Base-by-base conservation (phyloP, 2,113 vertebrate species). In the Orthochromis malagaraziensis region DNA sequence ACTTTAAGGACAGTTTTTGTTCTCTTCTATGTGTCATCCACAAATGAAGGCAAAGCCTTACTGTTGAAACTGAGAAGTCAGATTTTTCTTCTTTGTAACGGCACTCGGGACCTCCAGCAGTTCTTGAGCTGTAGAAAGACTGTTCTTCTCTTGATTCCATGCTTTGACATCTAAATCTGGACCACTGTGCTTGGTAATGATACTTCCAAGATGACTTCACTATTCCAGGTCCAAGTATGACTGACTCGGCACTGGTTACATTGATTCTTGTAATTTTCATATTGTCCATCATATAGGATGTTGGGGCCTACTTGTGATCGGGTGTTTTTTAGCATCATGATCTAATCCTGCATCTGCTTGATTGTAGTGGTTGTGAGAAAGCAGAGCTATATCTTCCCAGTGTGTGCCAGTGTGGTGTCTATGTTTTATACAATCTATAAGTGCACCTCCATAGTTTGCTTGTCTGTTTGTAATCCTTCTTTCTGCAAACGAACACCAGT, bases 251-350 rank as follows among this genome's bases (percentile, higher is more conserved):
- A 40, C 7, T 68, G 65, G n/a, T 70, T 70, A 6, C 38, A 42
- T 16, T 70, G 38, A 42, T 16, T 70, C n/a, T 70, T 24, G 0
- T 70, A 5, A 5, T 16, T 24, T 0, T 70, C 3, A 0, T 6
- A 9, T 70, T 2, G 12, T 42, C 38, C 12, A 9, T 70, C 29
- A 63, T 19, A 33, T 19, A 1, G 57, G 1, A 70, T 70, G 7
- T 24, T 70, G 35, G n/a, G 65, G 7, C 35, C 65, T 24, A 70
- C 65, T 42, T 24, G 65, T 70, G n/a, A 24, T 24, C n/a, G 2
- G 7, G 65, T 70, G 35, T 70, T 40, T 13, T 0, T 21, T 21
- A 40, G n/a, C 38, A 9, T 70, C 35, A 5, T 19, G 31, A 35
- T 4, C 63, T 68, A 40, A 70, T 42, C 35, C n/a, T 70, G 12